Evolutionary conservation across 1,140 invertebrate species (phyloP).

Genomic region (Nixonia krombeini): DNA sequence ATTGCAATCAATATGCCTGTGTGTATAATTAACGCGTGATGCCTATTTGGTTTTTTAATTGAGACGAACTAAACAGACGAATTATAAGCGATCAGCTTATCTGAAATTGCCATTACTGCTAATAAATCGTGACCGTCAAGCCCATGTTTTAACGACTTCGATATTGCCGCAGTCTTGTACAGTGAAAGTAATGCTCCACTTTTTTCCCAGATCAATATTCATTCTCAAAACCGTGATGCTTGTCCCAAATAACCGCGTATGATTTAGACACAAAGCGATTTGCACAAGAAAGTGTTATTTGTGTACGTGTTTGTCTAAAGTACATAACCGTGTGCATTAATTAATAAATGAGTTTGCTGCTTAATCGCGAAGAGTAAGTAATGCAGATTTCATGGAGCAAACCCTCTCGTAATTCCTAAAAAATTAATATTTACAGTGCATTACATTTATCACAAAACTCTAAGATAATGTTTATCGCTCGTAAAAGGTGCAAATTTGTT

Average conservation of each 20-base stretch:
- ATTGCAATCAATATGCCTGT: too few species aligned
- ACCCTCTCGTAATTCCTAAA: too few species aligned
- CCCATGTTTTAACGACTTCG: not conserved
- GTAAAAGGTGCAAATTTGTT: too few species aligned
- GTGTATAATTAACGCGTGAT: too few species aligned
- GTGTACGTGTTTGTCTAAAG: too few species aligned
- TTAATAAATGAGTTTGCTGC: too few species aligned
- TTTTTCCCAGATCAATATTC: conserved; percentile 15
- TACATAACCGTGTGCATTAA: too few species aligned
- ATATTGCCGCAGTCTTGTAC: conserved; percentile 6
- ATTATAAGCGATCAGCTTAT: not conserved
- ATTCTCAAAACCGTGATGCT: conserved; percentile 14
- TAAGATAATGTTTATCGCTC: not conserved
- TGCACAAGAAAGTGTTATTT: not conserved
- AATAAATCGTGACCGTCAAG: not conserved
- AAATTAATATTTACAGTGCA: too few species aligned
- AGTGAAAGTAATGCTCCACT: conserved; percentile 23
- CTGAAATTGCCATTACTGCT: conserved; percentile 1
- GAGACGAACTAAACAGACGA: not conserved
- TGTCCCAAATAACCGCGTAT: conserved; percentile 5
- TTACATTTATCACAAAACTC: too few species aligned
- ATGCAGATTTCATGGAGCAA: too few species aligned
- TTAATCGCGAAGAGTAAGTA: too few species aligned
- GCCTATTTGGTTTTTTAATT: not conserved
- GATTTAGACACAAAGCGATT: not conserved